phyloP scores from a whole-genome alignment of 2,797 vertebrate species.

The Tokudaia muenninki region DNA sequence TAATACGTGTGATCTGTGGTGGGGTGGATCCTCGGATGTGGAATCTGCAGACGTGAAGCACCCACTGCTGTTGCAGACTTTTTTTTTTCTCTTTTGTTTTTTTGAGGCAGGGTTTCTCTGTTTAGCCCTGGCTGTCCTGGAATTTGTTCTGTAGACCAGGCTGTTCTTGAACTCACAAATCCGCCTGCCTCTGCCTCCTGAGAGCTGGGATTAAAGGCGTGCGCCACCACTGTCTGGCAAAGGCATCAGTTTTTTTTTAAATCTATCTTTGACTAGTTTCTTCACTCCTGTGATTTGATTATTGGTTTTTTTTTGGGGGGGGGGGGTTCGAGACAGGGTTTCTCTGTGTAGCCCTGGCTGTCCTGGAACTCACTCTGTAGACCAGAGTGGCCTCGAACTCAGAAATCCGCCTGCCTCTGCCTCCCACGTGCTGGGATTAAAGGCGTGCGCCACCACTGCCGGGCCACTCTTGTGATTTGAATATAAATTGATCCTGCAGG shows the following conservation, averaged over 20 bases:
- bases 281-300: no score
- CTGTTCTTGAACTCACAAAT: background rate
- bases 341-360: no score
- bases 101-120: background rate
- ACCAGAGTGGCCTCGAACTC: no score
- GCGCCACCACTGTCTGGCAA: background rate
- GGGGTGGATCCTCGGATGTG: background rate
- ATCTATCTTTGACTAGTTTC: background rate
- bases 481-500: background rate
- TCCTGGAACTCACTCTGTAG: no score
- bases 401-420: no score
- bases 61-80: background rate
- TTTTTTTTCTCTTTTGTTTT: background rate
- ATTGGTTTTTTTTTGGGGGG: no score
- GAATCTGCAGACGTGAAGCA: background rate
- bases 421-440: no score
- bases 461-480: background rate
- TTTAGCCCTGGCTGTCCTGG: background rate
- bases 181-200: background rate
- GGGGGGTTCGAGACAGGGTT: background rate
- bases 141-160: background rate
- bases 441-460: no score
- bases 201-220: background rate
- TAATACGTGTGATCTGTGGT: background rate
- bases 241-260: background rate